Evolutionary conservation across 2,113 vertebrate genomes (phyloP), one percentile per base, ranked within the genome.

Genomic region (Tympanuchus pallidicinctus): DNA sequence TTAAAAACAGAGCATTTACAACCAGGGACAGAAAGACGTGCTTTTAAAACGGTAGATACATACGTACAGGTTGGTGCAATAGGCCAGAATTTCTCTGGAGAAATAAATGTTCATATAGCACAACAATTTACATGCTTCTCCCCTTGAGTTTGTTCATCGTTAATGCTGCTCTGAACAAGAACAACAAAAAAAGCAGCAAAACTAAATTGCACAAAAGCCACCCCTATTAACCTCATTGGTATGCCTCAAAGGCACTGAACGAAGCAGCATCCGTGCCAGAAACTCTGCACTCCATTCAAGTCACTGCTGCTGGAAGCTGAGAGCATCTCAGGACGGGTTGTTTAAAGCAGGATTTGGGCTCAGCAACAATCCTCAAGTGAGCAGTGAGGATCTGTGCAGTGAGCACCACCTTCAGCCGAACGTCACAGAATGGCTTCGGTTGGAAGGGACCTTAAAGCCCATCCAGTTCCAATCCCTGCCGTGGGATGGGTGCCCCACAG

Each of bases 1-100:
- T 97, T 97, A 97, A 96, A 97, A 98, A 97, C 4, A 63, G 96
- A 96, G 88, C 93, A 97, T 97, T 97, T 98, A 97, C 96, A 98
- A 89, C 86, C 86, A 92, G 94, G 91, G 95, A 90, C 94, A 93
- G 95, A 96, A 97, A 97, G 97, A 95, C 93, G 82, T 98, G 98
- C 97, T 97, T 94, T 97, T n/a, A 90, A 98, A 97, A 97, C 91
- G 61, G 91, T 95, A 97, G 88, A 32, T 96, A 97, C 97, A 96
- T 96, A 98, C 97, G 93, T 98, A 98, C 97, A 98, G 88, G 83
- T 52, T 93, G 71, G 83, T 30, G 93, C 92, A 90, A 93, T 63
- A 94, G 94, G 95, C 78, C 95, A 43, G 82, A 83, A 92, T 82
- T 94, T 66, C 93, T 96, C 97, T 94, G 97, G 96, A 95, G 40